Conservation (phyloP, 2,113 vertebrate genomes). For the Balaeniceps rex region DNA sequence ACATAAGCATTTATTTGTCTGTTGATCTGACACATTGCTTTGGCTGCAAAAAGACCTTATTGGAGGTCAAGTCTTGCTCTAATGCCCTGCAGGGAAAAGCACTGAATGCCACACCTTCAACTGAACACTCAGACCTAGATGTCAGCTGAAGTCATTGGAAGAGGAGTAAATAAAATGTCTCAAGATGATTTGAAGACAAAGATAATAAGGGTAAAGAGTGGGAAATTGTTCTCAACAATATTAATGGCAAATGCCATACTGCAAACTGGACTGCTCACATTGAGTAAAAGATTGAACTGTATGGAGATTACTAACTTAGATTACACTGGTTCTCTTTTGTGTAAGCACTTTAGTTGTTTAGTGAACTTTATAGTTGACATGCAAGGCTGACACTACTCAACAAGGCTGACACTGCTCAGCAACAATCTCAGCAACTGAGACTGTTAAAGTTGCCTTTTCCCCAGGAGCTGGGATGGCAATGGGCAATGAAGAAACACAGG, state of each 20-base stretch:
- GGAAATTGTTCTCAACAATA: not conserved
- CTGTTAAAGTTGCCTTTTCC: not conserved
- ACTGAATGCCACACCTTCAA: not conserved
- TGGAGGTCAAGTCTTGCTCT: not conserved
- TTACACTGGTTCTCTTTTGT: not conserved
- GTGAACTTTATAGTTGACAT: fast-evolving
- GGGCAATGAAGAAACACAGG: not conserved
- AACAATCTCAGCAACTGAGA: not conserved
- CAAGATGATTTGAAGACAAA: not conserved
- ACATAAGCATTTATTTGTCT: not conserved
- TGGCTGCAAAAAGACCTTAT: not conserved
- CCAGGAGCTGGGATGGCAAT: not conserved
- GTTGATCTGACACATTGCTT: not conserved
- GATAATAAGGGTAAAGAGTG: not conserved
- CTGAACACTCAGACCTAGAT: not conserved
- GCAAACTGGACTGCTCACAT: not conserved
- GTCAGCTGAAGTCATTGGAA: not conserved
- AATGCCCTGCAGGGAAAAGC: not conserved
- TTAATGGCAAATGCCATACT: not conserved
- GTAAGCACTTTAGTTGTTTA: not conserved
- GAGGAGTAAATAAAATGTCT: not conserved
- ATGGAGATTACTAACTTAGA: not conserved
- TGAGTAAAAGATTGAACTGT: not conserved
- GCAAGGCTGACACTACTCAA: not conserved
- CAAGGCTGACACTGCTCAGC: not conserved